Evolutionary conservation across 2,888 invertebrate genomes (phyloP), one percentile per base, ranked within the genome.

Genomic region (Plebejus argus): DNA sequence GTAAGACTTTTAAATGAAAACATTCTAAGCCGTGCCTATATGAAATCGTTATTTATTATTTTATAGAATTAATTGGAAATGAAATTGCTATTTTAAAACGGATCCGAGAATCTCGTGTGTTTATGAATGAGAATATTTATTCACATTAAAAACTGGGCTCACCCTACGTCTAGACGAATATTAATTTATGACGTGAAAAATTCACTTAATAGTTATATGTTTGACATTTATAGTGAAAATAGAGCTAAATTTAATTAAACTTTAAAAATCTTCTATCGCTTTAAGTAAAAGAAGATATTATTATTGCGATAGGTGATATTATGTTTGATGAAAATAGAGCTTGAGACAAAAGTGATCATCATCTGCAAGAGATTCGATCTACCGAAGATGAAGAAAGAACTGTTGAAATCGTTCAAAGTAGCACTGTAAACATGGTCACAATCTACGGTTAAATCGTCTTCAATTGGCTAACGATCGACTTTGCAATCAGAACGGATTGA

Each of bases 391-490:
- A 33, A 58, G 15, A 49, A 18, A 23, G 18, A 28, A 18, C 28
- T 49, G 49, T 74, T 74, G 20, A 74, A 53, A 74, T 45, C 45
- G 53, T 23, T 8, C 49, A 23, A 53, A 18, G 45, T 49, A 23
- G 72, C 53, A 49, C 49, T 74, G 18, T 74, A 74, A 53, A 74
- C 23, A 28, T 28, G 45, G 74, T 49, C 74, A 53, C 28, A 81
- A 77, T 80, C 78, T 77, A 78, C 78, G 80, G 49, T 78, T 87
- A 85, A 91, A 91, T 92, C 89, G 89, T 88, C 86, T 88, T 90
- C 94, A 93, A 94, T 94, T 93, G 92, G 86, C 87, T 91, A 90
- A 93, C 93, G 91, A 93, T 93, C 91, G 93, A 91, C 91, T 91
- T 91, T 92, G 91, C 93, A 93, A 93, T 94, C 92, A 91, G 88